A percentile compares a stretch with the other conserved stretches of the same genome.
Conservation (phyloP, 2,888 invertebrate species). For the Troilus luridus region DNA sequence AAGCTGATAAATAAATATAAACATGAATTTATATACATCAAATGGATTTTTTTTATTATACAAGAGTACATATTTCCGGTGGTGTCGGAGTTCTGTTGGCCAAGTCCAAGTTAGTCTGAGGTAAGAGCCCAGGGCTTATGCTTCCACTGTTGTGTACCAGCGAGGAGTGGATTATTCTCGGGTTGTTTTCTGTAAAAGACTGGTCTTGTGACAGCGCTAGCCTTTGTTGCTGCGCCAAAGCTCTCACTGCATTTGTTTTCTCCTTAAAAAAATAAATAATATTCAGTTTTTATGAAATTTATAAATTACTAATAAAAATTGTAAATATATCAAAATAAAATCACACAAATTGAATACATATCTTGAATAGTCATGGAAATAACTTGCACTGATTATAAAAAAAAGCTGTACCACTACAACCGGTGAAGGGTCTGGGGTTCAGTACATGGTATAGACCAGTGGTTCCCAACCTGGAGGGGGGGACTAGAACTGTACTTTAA, state of each 20-base stretch:
- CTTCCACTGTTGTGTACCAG: slow-evolving; percentile 61
- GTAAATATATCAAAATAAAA: neutral
- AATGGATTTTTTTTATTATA: slow-evolving; percentile 69
- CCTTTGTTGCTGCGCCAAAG: slow-evolving; percentile 71
- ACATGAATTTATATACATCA: slow-evolving; percentile 49
- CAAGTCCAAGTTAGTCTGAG: slow-evolving; percentile 75
- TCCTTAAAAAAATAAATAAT: slow-evolving; percentile 71
- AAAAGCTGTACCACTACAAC: too few species aligned
- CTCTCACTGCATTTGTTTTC: slow-evolving; percentile 86
- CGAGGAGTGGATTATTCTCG: slow-evolving; percentile 55
- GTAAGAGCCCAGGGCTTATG: slow-evolving; percentile 70
- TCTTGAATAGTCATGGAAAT: neutral
- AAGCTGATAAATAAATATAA: slow-evolving; percentile 43
- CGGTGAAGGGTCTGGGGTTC: too few species aligned
- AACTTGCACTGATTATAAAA: neutral
- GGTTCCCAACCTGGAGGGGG: too few species aligned
- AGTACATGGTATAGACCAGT: too few species aligned
- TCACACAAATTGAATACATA: neutral
- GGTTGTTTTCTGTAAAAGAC: slow-evolving; percentile 60
- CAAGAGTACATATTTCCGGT: slow-evolving; percentile 80
- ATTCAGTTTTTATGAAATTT: neutral
- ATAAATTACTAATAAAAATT: neutral
- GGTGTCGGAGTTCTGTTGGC: slow-evolving; percentile 78
- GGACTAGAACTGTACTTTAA: too few species aligned
- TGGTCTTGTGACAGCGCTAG: slow-evolving; percentile 63